Evolutionary conservation across 2,797 vertebrate genomes (phyloP).

Genomic region (Spinibarbus caldwelli): DNA sequence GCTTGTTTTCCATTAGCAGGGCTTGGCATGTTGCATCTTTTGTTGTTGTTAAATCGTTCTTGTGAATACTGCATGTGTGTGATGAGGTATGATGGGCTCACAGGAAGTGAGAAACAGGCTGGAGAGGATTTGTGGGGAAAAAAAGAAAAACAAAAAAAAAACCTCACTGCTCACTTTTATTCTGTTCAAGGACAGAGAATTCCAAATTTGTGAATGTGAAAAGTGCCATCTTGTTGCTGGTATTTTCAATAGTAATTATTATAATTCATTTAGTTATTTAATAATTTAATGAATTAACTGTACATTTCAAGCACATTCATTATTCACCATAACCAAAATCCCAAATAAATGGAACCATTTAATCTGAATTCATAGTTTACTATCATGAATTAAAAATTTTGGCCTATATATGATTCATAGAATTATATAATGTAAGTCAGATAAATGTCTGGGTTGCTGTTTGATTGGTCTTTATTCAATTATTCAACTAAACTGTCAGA

Average conservation of each 20-base stretch:
- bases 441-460: not conserved
- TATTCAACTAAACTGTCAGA: not conserved
- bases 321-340: not conserved
- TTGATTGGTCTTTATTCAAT: slow-evolving; percentile 4
- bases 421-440: not conserved
- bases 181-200: not conserved
- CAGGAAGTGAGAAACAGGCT: not conserved
- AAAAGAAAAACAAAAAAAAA: no score
- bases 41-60: not conserved
- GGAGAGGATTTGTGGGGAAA: not conserved
- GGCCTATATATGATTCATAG: not conserved
- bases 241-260: not conserved
- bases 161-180: not conserved
- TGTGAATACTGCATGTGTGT: not conserved
- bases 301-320: not conserved
- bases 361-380: not conserved
- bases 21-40: not conserved
- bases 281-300: not conserved
- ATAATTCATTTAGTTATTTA: not conserved
- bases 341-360: not conserved
- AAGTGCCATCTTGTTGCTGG: not conserved
- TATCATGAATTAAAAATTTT: not conserved
- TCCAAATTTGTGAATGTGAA: no score
- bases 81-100: not conserved
- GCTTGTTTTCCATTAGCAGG: not conserved